Base-by-base conservation (phyloP, 2,888 invertebrate species). In the Cantharis flavilabris region DNA sequence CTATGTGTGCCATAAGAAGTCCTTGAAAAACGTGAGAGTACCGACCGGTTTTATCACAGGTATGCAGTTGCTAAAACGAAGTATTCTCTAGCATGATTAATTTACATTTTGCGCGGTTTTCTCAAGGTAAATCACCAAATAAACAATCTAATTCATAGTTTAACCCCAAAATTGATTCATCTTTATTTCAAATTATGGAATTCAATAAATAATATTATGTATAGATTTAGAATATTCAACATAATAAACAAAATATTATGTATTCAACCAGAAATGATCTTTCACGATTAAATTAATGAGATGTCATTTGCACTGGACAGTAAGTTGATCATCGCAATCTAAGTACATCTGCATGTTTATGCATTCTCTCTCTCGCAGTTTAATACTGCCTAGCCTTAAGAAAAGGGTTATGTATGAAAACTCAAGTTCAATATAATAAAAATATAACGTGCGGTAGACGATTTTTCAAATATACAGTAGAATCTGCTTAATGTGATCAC, bases 41-140 rank as follows among this genome's bases (percentile, higher is more conserved):
- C 23, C 65, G 65, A 67, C 65, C 65, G 65, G 65, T 67, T 67
- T 14, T 67, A 67, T 20, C 26, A 13, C 16, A 16, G 9, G 23
- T 67, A 67, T 67, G 65, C 65, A 67, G 26, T 26, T 67, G 65
- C 26, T 67, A 67, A 67, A 67, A 67, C 65, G 9, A 67, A 67
- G 65, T 11, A 67, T 49, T 67, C 65, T 67, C 65, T 26, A n/a
- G 3, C 65, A 67, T 67, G 26, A 67, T 67, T 67, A 67, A 67
- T 67, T 67, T 67, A 3, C 65, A 67, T 67, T 67, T 67, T 20
- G 13, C 26, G 65, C 65, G 16, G 26, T 67, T 67, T n/a, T 67
- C 26, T 67, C 65, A 26, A 67, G 65, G 65, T 67, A 67, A 67
- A 23, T n/a, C 23, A 67, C 23, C 1, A 67, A 26, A 49, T 49